Percentiles rank a stretch among this genome's conserved stretches.
Conservation (phyloP, 2,113 vertebrate genomes). For the Pseudorectes ferrugineus region DNA sequence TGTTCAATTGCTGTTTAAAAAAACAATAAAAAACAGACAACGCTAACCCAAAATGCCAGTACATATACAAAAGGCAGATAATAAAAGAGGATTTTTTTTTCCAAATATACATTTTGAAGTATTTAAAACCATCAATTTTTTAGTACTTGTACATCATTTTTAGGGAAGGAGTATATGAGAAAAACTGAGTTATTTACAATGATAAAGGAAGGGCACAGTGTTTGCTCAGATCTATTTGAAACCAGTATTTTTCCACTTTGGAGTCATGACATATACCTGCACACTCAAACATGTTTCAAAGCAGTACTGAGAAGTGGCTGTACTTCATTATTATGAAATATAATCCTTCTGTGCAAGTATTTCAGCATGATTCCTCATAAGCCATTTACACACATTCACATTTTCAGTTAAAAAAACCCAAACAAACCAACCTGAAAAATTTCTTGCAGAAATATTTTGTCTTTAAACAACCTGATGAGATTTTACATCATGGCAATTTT, state of each 20-base stretch:
- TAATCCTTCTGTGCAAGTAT: neutral
- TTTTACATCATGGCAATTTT: neutral
- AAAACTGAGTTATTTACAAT: neutral
- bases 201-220: constrained; percentile 36
- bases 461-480: neutral
- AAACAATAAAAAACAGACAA: constrained; percentile 45
- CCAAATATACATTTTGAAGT: constrained; percentile 42
- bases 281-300: neutral
- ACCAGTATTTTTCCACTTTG: neutral
- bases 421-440: neutral
- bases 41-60: constrained; percentile 43
- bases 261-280: neutral
- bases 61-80: constrained; percentile 32
- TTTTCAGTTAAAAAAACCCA: neutral
- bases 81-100: constrained; percentile 25
- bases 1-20: constrained; percentile 68
- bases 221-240: constrained; percentile 1
- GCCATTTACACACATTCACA: neutral
- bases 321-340: neutral
- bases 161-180: neutral
- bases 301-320: neutral
- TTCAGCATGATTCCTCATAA: neutral
- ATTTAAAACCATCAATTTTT: constrained; percentile 9
- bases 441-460: neutral
- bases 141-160: neutral